phyloP scores from a whole-genome alignment of 2,113 vertebrate species.

The Corythaeola cristata region DNA sequence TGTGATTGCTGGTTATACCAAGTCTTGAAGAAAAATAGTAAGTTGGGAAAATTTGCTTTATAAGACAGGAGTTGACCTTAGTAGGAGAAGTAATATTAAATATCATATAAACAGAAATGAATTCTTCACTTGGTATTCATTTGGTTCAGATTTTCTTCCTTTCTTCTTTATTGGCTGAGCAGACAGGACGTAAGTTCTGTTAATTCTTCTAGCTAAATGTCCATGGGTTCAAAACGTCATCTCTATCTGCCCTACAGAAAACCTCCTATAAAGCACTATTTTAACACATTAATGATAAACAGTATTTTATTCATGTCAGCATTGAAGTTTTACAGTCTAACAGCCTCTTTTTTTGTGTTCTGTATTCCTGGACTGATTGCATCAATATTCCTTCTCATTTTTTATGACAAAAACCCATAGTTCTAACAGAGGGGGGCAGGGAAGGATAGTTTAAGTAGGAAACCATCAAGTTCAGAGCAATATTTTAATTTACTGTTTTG shows the following conservation, averaged over 20 bases:
- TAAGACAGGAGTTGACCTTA: slow-evolving; percentile 11
- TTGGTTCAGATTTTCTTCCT: slow-evolving; percentile 49
- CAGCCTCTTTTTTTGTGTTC: not conserved
- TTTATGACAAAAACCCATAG: not conserved
- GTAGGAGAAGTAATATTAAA: slow-evolving; percentile 42
- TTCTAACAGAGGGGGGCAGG: not conserved
- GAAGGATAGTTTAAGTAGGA: not conserved
- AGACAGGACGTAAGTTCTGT: not conserved
- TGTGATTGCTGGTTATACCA: not conserved
- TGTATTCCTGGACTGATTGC: not conserved
- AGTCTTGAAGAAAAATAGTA: not conserved
- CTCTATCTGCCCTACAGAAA: slow-evolving; percentile 17
- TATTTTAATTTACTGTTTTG: not conserved
- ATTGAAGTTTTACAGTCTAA: not conserved
- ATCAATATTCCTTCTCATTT: not conserved
- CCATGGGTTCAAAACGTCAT: slow-evolving; percentile 48
- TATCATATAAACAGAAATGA: slow-evolving; percentile 36
- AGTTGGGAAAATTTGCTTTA: not conserved
- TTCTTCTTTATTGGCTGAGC: too few species aligned
- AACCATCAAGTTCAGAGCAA: not conserved
- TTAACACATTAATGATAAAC: slow-evolving; percentile 46
- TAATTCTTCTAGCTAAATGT: slow-evolving; percentile 61
- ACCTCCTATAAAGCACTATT: slow-evolving; percentile 47
- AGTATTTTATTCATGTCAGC: slow-evolving; percentile 47
- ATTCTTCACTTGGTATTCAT: slow-evolving; percentile 18